A percentile compares a stretch with the other conserved stretches of the same genome.
phyloP scores from a whole-genome alignment of 2,113 vertebrate species.

The Condylura cristata region DNA sequence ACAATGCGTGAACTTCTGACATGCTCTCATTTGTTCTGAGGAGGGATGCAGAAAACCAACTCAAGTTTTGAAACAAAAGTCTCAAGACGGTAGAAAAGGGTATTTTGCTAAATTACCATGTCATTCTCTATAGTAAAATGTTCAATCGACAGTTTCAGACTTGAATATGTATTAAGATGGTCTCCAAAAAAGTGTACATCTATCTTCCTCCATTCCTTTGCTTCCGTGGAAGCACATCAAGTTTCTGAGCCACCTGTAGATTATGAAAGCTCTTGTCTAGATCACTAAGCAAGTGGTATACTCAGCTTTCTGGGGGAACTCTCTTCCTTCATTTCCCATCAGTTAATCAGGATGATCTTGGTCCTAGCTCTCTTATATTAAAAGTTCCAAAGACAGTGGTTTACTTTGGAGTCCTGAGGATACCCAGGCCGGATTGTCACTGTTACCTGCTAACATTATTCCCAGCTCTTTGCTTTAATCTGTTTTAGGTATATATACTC shows the following conservation, averaged over 20 bases:
- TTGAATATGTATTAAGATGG: not conserved
- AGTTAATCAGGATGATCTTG: not conserved
- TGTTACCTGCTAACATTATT: no score
- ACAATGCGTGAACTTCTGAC: not conserved
- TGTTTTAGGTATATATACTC: not conserved
- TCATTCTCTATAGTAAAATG: not conserved
- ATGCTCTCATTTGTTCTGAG: not conserved
- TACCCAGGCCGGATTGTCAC: fast-evolving
- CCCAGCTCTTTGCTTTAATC: not conserved
- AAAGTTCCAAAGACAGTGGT: not conserved
- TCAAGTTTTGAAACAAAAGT: not conserved
- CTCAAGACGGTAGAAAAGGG: not conserved
- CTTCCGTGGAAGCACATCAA: not conserved
- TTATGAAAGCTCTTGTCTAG: not conserved
- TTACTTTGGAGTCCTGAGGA: not conserved
- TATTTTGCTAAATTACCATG: not conserved
- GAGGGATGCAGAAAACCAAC: not conserved
- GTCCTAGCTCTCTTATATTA: not conserved
- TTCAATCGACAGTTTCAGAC: not conserved
- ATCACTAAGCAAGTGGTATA: not conserved
- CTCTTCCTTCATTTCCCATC: not conserved
- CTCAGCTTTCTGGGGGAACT: no score
- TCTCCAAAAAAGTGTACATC: not conserved
- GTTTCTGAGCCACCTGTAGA: not conserved
- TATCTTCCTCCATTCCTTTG: not conserved